Evolutionary conservation across 2,888 invertebrate species (phyloP).

Genomic region (Ophion obscuratus): DNA sequence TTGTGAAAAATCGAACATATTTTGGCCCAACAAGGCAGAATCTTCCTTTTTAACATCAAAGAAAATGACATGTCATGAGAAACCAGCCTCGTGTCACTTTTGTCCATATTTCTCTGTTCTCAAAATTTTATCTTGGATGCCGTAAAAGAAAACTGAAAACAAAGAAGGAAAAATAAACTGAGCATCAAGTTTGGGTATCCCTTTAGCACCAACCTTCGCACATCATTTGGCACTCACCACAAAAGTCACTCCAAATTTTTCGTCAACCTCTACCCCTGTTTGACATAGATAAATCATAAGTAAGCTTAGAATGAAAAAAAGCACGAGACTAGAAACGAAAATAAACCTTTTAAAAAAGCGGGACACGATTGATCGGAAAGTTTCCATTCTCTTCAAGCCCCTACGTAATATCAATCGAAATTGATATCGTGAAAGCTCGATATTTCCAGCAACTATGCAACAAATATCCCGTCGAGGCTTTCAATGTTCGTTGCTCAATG

Average conservation of each 20-base stretch:
- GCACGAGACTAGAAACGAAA: background rate
- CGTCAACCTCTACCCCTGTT: constrained; percentile 5
- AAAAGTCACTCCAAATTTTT: constrained; percentile 51
- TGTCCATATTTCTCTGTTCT: background rate
- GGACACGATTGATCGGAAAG: constrained; percentile 10
- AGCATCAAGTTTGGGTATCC: constrained; percentile 36
- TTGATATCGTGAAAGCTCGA: background rate
- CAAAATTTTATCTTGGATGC: background rate
- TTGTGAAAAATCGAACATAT: no score
- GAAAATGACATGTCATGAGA: no score
- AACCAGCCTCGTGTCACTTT: no score
- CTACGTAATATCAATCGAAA: background rate
- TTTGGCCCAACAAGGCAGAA: no score
- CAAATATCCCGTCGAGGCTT: constrained; percentile 40
- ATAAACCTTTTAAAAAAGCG: background rate
- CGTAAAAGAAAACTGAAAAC: background rate
- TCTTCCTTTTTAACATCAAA: no score
- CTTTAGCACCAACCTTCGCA: background rate
- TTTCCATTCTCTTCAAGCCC: background rate
- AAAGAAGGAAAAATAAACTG: constrained; percentile 8
- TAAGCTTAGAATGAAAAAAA: background rate
- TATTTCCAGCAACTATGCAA: constrained; percentile 50
- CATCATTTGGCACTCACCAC: background rate
- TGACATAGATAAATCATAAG: background rate
- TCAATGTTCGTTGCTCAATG: constrained; percentile 33